These are phyloP conservation scores for Delphinus delphis DNA, from an alignment of 2,113 vertebrate species.

Conservation along the genomic window DNA sequence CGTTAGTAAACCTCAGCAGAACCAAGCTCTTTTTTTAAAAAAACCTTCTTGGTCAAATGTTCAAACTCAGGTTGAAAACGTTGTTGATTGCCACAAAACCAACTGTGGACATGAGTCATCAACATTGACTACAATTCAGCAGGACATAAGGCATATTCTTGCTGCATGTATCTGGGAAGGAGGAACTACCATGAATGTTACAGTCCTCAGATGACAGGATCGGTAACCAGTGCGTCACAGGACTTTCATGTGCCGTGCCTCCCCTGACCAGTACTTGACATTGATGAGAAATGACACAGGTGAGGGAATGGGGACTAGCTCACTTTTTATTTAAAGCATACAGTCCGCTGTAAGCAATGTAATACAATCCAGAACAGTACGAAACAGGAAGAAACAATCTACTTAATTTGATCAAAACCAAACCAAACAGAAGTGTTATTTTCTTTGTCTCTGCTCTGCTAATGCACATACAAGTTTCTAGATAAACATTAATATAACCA, in stretches of 20 bases:
- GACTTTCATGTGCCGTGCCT: not conserved
- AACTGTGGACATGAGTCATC: not conserved
- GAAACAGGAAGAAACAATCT: not conserved
- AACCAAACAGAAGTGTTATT: not conserved
- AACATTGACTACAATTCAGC: not conserved
- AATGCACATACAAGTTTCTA: not conserved
- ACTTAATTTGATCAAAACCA: not conserved
- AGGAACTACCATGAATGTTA: accelerated
- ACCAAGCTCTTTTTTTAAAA: not conserved
- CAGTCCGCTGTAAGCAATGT: not conserved
- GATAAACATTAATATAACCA: not conserved
- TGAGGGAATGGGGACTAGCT: not conserved
- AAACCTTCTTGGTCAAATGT: not conserved
- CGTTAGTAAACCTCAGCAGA: not conserved
- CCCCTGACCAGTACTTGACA: not conserved
- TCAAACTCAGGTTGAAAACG: not conserved
- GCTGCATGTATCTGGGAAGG: not conserved
- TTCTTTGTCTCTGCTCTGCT: not conserved
- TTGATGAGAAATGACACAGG: no score
- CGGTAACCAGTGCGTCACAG: not conserved
- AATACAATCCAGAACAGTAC: not conserved
- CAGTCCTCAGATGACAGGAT: not conserved
- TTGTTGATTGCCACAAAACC: not conserved
- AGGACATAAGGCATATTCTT: not conserved
- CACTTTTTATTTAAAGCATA: not conserved